phyloP scores from a whole-genome alignment of 2,113 vertebrate genomes.

The Actinemys pallida region DNA sequence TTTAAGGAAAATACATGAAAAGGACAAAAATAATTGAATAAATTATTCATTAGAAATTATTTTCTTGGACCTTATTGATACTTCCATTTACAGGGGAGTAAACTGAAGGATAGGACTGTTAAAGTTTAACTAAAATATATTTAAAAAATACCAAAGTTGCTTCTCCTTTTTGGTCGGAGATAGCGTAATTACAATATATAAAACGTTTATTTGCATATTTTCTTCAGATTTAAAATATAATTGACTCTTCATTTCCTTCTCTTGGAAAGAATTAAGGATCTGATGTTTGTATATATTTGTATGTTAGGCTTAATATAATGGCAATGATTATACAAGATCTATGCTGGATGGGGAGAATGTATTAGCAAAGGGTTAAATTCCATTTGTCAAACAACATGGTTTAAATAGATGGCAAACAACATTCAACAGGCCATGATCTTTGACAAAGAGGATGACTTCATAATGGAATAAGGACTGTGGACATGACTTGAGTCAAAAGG shows the following conservation, averaged over 20 bases:
- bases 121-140: neutral
- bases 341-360: neutral
- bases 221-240: constrained; percentile 34
- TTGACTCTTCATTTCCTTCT: neutral
- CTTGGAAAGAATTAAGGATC: neutral
- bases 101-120: neutral
- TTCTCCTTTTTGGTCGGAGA: neutral
- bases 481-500: neutral
- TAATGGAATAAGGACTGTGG: constrained; percentile 18
- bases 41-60: neutral
- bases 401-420: constrained; percentile 48
- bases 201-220: constrained; percentile 25
- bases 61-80: neutral
- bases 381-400: constrained; percentile 54
- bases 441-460: constrained; percentile 25
- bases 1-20: neutral
- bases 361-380: constrained; percentile 40
- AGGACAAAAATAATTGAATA: neutral
- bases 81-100: neutral
- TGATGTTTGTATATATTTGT: constrained; percentile 14
- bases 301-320: constrained; percentile 24
- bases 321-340: constrained; percentile 26
- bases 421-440: constrained; percentile 35
- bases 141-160: neutral
- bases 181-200: neutral